These are phyloP conservation scores for Drosophila imparisetae DNA, from an alignment of 2,888 invertebrate species.

Conservation along the genomic window DNA sequence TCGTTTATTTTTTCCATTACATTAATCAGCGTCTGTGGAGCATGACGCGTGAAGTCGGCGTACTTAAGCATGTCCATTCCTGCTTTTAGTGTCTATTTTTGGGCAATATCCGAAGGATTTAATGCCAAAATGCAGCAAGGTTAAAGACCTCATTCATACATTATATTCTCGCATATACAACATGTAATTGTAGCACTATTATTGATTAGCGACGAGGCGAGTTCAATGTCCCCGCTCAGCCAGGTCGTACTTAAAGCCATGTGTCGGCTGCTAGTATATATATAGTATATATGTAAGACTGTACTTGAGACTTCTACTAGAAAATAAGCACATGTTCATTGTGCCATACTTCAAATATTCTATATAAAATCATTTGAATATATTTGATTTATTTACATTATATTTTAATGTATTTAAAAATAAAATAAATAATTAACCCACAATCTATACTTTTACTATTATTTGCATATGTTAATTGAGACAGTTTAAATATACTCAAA, in stretches of 20 bases:
- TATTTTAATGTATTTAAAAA: neutral
- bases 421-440: neutral
- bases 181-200: constrained; percentile 17
- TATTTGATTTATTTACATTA: neutral
- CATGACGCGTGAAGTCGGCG: constrained; percentile 33
- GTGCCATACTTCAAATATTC: neutral
- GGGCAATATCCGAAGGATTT: constrained; percentile 49
- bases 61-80: constrained; percentile 30
- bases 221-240: constrained; percentile 41
- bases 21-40: constrained; percentile 63
- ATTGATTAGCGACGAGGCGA: constrained; percentile 8
- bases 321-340: neutral
- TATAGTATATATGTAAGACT: neutral
- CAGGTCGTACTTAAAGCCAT: neutral
- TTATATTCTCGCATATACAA: constrained; percentile 22
- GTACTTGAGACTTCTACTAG: neutral
- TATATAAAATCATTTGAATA: neutral
- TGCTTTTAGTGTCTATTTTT: constrained; percentile 55
- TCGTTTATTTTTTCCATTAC: constrained; percentile 11
- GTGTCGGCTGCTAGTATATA: neutral
- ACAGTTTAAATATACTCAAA: neutral
- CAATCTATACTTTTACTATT: neutral
- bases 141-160: constrained; percentile 64
- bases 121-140: constrained; percentile 48
- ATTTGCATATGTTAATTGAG: neutral